A percentile compares a stretch with the other conserved stretches of the same genome.
Conservation (phyloP, 2,888 invertebrate genomes). For the Leucoma salicis region DNA sequence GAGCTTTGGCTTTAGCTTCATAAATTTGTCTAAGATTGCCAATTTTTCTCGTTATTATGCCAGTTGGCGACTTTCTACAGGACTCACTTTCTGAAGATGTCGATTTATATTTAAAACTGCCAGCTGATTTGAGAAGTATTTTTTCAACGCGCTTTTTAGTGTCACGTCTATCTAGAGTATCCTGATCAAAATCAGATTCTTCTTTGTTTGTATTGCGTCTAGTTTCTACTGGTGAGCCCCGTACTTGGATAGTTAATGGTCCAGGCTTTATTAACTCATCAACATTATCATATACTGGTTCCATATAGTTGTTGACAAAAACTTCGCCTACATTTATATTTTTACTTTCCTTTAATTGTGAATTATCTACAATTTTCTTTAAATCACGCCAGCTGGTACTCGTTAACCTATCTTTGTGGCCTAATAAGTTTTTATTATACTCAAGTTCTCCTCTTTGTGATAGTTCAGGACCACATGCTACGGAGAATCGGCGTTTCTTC, state of each 20-base stretch:
- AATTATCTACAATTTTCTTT: constrained; percentile 46
- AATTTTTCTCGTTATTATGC: constrained; percentile 81
- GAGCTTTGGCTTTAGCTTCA: constrained; percentile 84
- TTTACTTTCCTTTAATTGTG: constrained; percentile 48
- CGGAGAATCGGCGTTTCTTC: constrained; percentile 63
- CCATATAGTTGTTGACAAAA: constrained; percentile 82
- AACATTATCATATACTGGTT: constrained; percentile 77
- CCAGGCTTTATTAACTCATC: constrained; percentile 82
- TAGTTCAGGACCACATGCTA: constrained; percentile 70
- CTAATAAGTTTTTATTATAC: constrained; percentile 42
- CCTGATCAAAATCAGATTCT: constrained; percentile 91
- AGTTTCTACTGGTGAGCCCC: constrained; percentile 86
- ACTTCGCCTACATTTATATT: constrained; percentile 84
- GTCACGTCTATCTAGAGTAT: constrained; percentile 87
- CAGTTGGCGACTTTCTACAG: constrained; percentile 50
- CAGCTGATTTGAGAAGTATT: constrained; percentile 85
- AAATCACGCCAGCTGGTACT: constrained; percentile 68
- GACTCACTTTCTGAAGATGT: constrained; percentile 50
- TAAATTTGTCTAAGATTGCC: constrained; percentile 90
- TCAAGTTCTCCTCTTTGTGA: constrained; percentile 54
- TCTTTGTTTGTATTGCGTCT: constrained; percentile 86
- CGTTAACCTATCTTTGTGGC: constrained; percentile 56
- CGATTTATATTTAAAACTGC: constrained; percentile 86
- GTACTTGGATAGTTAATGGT: constrained; percentile 91
- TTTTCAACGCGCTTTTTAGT: constrained; percentile 70